Evolutionary conservation across 2,888 invertebrate genomes (phyloP), one percentile per base, ranked within the genome.

Genomic region (Agrotis segetum): DNA sequence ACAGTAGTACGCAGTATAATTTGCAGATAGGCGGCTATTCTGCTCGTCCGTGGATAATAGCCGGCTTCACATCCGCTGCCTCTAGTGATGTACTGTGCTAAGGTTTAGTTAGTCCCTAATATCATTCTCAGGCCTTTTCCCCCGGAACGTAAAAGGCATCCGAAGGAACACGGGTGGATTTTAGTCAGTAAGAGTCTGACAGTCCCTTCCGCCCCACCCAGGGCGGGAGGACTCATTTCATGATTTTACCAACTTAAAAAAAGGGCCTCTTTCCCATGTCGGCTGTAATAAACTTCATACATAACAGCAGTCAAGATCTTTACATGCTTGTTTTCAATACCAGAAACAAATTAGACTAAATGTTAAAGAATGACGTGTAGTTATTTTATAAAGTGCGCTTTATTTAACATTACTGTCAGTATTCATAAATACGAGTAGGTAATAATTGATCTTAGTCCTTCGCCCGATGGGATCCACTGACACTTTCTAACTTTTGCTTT

Each of bases 51-150:
- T 67, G 62, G 40, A 19, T 76, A 83, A 80, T 80, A 74, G 65
- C 46, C 29, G 46, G 52, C 52, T 67, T 3, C 17, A 59, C 70
- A 63, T 80, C 80, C 80, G 80, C 58, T 59, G 11, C 40, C 0
- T 5, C 50, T 80, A 80, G 80, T 82, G 83, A 74, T 79, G 80
- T 65, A 47, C 13, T 17, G 13, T 19, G 11, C n/a, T 34, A n/a
- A 34, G 34, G 34, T 55, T 29, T 29, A 29, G 6, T n/a, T 29
- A 55, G 7, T 34, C 34, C 34, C 7, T 34, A 34, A 34, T 34
- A 34, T 34, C 34, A 34, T 34, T 7, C 34, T 6, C 5, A 5
- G 4, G n/a, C 5, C 11, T 1, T 13, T 56, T n/a, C n/a, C n/a
- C n/a, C n/a, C n/a, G n/a, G n/a, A n/a, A n/a, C n/a, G n/a, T n/a